Evolutionary conservation across 2,113 vertebrate species (phyloP).

Genomic region (Lichenostomus cassidix): DNA sequence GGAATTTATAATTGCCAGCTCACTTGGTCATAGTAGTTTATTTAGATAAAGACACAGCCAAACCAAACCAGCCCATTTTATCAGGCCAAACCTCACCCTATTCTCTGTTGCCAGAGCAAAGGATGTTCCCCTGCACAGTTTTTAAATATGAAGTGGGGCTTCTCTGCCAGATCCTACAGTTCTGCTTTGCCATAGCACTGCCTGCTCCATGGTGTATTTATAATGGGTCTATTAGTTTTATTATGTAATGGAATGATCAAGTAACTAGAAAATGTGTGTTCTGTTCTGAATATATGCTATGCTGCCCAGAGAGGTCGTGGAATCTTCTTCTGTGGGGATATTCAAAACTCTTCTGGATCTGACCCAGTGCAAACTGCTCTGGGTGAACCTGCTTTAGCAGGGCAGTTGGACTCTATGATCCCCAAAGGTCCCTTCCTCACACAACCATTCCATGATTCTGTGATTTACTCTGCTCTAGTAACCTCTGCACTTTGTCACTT

Average conservation of each 20-base stretch:
- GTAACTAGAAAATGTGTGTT: not conserved
- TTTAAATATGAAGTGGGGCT: not conserved
- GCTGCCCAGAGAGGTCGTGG: not conserved
- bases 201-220: not conserved
- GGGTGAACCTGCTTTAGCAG: not conserved
- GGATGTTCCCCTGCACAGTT: not conserved
- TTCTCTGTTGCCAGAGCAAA: not conserved
- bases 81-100: not conserved
- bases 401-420: not conserved
- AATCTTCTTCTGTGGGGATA: not conserved
- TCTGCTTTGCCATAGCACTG: not conserved
- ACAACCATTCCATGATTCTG: not conserved
- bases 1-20: not conserved
- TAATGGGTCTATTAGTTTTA: not conserved
- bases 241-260: not conserved
- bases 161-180: not conserved
- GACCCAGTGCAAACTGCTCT: not conserved
- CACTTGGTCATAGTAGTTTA: not conserved
- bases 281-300: not conserved
- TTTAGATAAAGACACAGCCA: not conserved
- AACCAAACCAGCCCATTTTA: not conserved
- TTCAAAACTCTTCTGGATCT: not conserved
- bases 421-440: not conserved
- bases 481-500: not conserved
- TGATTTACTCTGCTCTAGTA: not conserved